A percentile compares a stretch with the other conserved stretches of the same genome.
phyloP scores from a whole-genome alignment of 1,140 invertebrate species.

The Pogonus chalceus region DNA sequence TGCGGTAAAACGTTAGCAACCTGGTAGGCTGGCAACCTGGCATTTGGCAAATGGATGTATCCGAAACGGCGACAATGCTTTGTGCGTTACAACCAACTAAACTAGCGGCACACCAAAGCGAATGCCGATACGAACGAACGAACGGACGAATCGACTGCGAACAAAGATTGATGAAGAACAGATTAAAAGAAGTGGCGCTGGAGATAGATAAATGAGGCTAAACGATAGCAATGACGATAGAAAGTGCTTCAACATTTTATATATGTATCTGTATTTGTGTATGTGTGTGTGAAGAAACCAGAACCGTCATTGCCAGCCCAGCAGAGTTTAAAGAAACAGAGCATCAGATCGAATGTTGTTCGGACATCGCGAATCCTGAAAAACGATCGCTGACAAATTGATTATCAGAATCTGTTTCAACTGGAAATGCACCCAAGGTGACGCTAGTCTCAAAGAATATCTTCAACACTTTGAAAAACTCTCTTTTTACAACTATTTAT shows the following conservation, averaged over 20 bases:
- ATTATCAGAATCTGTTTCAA: conserved; percentile 1
- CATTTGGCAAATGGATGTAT: not conserved
- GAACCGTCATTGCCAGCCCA: not conserved
- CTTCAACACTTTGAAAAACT: too few relatives aligned
- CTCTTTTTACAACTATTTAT: too few relatives aligned
- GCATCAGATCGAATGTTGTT: not conserved
- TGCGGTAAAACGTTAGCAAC: too few relatives aligned
- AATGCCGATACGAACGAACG: too few relatives aligned
- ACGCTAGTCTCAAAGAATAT: too few relatives aligned
- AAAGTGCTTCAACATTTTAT: not conserved
- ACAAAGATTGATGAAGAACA: conserved; percentile 5
- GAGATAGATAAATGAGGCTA: conserved; percentile 5
- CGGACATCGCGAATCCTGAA: not conserved
- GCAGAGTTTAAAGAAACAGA: conserved; percentile 5
- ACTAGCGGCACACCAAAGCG: too few relatives aligned
- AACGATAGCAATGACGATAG: not conserved
- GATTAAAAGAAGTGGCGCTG: conserved; percentile 3
- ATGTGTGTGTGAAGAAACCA: not conserved
- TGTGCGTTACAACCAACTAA: not conserved
- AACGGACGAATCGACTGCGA: conserved; percentile 2
- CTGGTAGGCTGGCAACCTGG: too few relatives aligned
- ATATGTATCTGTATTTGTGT: not conserved
- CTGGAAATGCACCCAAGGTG: too few relatives aligned
- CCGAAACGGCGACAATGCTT: not conserved
- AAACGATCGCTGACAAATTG: conserved; percentile 2